These are phyloP conservation scores for Paedocypris micromegethes DNA, from an alignment of 2,797 vertebrate species.

Conservation along the genomic window DNA sequence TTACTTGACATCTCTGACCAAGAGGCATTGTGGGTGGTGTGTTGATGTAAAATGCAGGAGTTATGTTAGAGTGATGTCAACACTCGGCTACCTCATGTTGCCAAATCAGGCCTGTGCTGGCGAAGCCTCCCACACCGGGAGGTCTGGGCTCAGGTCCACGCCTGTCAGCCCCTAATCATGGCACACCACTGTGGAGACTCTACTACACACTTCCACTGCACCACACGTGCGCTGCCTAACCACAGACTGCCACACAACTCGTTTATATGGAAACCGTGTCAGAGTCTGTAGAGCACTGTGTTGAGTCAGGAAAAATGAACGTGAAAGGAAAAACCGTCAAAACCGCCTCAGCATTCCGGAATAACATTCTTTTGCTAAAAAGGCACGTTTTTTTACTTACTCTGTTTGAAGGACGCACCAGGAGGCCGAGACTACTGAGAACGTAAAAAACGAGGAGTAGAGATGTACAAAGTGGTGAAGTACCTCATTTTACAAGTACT, in stretches of 20 bases:
- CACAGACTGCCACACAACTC: slow-evolving; percentile 24
- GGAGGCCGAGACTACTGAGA: no score
- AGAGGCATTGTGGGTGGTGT: slow-evolving; percentile 20
- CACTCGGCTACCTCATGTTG: slow-evolving; percentile 36
- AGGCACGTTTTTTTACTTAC: no score
- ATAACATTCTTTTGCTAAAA: no score
- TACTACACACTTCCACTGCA: background rate
- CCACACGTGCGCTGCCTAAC: slow-evolving; percentile 13
- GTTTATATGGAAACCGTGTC: slow-evolving; percentile 33
- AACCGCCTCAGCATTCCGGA: no score
- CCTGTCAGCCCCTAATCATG: slow-evolving; percentile 45
- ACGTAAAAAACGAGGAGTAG: no score
- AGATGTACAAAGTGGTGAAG: no score
- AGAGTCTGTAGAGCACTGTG: slow-evolving; percentile 11
- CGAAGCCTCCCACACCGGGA: slow-evolving; percentile 41
- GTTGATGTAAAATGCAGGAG: slow-evolving; percentile 16
- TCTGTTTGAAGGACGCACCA: no score
- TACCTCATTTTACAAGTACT: no score
- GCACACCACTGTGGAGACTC: slow-evolving; percentile 31
- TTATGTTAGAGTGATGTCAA: slow-evolving; percentile 50
- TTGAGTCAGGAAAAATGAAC: slow-evolving; percentile 22
- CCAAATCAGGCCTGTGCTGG: slow-evolving; percentile 43
- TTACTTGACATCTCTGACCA: background rate
- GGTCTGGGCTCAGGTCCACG: slow-evolving; percentile 48
- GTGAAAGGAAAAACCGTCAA: no score